Conservation (phyloP, 2,113 vertebrate genomes). For the Entomyzon cyanotis region DNA sequence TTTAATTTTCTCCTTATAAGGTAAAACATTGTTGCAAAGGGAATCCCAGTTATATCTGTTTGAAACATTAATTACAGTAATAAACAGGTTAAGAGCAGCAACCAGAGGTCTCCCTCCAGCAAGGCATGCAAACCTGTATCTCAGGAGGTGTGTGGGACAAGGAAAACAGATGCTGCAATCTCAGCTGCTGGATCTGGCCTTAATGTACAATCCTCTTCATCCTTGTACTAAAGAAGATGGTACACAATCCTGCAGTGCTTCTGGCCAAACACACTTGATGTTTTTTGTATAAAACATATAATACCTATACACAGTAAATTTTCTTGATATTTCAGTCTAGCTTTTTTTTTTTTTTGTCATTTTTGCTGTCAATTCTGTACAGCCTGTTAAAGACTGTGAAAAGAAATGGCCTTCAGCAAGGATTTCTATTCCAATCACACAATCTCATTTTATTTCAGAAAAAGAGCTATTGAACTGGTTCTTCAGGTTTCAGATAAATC, state of each 20-base stretch:
- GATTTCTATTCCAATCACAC: not conserved
- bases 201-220: not conserved
- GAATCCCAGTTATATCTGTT: not conserved
- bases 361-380: not conserved
- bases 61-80: not conserved
- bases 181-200: not conserved
- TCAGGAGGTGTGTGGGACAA: fast-evolving
- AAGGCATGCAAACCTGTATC: not conserved
- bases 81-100: not conserved
- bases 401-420: not conserved
- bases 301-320: not conserved
- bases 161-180: not conserved
- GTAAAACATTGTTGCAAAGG: not conserved
- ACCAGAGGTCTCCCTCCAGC: not conserved
- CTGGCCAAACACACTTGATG: not conserved
- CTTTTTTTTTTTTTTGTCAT: not conserved
- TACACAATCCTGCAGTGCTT: not conserved
- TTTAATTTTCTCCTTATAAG: not conserved
- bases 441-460: not conserved
- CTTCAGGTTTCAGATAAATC: not conserved
- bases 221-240: not conserved
- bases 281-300: not conserved
- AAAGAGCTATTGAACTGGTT: not conserved
- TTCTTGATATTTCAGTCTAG: not conserved
- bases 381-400: not conserved